Evolutionary conservation across 2,888 invertebrate genomes (phyloP).

Genomic region (Drosophila kanekoi): DNA sequence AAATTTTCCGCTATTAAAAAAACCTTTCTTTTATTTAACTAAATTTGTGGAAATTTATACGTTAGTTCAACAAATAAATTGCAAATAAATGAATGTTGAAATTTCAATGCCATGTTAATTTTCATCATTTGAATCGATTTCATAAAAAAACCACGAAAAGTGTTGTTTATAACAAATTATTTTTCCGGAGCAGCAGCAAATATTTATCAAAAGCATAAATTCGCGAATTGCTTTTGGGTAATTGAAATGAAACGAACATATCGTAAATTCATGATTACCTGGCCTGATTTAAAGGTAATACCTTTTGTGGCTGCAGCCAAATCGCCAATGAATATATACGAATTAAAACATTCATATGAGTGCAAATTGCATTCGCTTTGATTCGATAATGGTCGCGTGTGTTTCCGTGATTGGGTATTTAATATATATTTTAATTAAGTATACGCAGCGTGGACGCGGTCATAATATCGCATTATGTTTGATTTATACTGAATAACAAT

Average conservation of each 20-base stretch:
- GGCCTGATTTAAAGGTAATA: constrained; percentile 7
- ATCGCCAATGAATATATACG: constrained; percentile 14
- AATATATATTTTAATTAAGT: constrained; percentile 72
- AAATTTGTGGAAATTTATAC: background rate
- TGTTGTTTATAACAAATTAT: background rate
- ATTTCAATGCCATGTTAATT: background rate
- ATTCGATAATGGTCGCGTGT: constrained; percentile 43
- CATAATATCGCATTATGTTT: constrained; percentile 71
- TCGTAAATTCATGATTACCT: constrained; percentile 14
- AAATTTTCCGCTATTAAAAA: too few relatives aligned
- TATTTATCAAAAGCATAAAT: too few relatives aligned
- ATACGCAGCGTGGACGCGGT: constrained; percentile 58
- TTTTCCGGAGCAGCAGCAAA: background rate
- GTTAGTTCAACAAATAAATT: background rate
- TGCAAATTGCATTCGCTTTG: constrained; percentile 49
- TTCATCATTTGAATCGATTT: background rate
- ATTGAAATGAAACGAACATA: constrained; percentile 13
- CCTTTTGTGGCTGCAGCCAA: constrained; percentile 5
- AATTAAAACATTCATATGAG: constrained; percentile 14
- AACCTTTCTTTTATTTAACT: too few relatives aligned
- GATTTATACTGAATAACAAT: constrained; percentile 67
- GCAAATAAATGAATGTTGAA: background rate
- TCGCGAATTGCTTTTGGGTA: background rate
- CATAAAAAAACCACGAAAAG: background rate
- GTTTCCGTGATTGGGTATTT: constrained; percentile 35